Conservation (phyloP, 2,113 vertebrate species). For the Antennarius striatus region DNA sequence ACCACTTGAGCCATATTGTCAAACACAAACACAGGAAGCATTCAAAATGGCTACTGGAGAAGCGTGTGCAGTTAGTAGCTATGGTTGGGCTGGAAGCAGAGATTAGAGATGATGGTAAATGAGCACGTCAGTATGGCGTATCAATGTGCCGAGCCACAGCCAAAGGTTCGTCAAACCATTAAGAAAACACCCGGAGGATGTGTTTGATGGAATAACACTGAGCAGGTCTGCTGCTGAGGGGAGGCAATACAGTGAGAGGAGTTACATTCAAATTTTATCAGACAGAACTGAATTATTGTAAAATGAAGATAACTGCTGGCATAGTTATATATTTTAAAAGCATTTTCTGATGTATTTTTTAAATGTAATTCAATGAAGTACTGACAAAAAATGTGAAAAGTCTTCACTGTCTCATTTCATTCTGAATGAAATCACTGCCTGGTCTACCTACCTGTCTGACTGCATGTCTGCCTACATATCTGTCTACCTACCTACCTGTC, state of each 20-base stretch:
- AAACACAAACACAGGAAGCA: slow-evolving; percentile 22
- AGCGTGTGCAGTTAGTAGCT: neutral
- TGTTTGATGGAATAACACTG: neutral
- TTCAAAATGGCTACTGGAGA: slow-evolving; percentile 6
- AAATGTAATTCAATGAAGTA: too few relatives aligned
- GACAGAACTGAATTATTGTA: too few relatives aligned
- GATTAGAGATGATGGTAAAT: slow-evolving; percentile 23
- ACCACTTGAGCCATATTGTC: neutral
- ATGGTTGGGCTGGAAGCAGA: slow-evolving; percentile 1
- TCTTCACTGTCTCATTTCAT: too few relatives aligned
- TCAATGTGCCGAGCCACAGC: slow-evolving; percentile 14
- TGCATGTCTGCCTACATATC: too few relatives aligned
- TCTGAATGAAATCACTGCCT: too few relatives aligned
- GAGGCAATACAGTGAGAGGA: neutral
- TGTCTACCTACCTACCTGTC: too few relatives aligned
- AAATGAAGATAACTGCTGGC: too few relatives aligned
- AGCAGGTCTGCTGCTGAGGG: slow-evolving; percentile 5
- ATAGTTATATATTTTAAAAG: too few relatives aligned
- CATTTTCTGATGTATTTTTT: too few relatives aligned
- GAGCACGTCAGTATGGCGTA: slow-evolving; percentile 9
- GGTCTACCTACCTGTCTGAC: too few relatives aligned
- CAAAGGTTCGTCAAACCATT: slow-evolving; percentile 34
- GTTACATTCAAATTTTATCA: neutral
- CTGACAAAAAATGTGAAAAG: too few relatives aligned
- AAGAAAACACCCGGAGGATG: slow-evolving; percentile 17